Evolutionary conservation across 1,140 invertebrate species (phyloP), one percentile per base, ranked within the genome.

Genomic region (Cydia fagiglandana): DNA sequence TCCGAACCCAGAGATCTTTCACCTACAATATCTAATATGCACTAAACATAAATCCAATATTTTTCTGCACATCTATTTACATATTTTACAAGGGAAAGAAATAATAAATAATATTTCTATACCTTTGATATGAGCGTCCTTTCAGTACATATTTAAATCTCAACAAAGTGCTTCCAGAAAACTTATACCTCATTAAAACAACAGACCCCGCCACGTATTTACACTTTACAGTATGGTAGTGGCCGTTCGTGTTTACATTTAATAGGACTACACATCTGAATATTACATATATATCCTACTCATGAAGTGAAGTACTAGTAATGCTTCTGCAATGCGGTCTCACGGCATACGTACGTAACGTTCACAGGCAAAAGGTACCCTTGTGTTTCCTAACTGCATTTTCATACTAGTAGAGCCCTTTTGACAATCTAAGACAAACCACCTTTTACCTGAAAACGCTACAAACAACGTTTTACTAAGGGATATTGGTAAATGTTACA

Each of bases 31-130:
- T 34, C 79, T 78, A 80, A 74, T 77, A 80, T 78, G 81, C 64
- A 78, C 77, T 83, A 82, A 79, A 84, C 82, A 80, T 79, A 82
- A 83, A 81, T 79, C 79, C 80, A 81, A 85, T 83, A 78, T 80
- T 80, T 82, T 85, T 83, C 78, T 86, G 86, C 83, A 83, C 83
- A 84, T 85, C 81, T 91, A 91, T 91, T 88, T 91, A 91, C 90
- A 91, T 91, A 88, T 91, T 86, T 86, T 91, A 91, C 90, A 91
- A 88, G 80, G 85, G 78, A 87, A 89, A 86, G 86, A 88, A 89
- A 89, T 81, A 82, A 88, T 88, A 87, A 87, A 87, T 86, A 84
- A 86, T 83, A 88, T 87, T 86, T 88, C 84, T 87, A 88, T 82
- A 84, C 83, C 84, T 87, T 86, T 87, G 87, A 90, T 88, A 88